phyloP scores from a whole-genome alignment of 2,888 invertebrate species.

The Copidosoma aretas region DNA sequence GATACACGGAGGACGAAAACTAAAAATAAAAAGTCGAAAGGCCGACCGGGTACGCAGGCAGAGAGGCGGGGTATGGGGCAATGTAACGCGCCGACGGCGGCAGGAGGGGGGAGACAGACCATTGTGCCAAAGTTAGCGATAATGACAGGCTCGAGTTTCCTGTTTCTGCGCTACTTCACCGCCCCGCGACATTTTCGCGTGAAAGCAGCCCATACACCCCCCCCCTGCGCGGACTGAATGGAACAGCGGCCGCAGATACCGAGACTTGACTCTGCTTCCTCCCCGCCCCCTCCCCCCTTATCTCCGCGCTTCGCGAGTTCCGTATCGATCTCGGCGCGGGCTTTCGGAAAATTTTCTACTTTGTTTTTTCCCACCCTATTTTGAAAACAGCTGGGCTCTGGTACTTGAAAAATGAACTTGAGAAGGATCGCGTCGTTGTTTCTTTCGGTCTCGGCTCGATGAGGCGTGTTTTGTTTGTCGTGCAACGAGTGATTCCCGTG shows the following conservation, averaged over 20 bases:
- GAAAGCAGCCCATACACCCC: neutral
- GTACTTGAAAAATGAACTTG: neutral
- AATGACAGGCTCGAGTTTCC: neutral
- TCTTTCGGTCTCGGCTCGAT: too few relatives aligned
- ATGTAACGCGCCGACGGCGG: neutral
- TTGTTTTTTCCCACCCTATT: neutral
- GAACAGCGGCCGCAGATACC: neutral
- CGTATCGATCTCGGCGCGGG: neutral
- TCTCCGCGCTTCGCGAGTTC: neutral
- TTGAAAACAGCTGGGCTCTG: neutral
- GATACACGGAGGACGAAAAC: neutral
- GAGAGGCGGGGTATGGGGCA: neutral
- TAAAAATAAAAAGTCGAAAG: neutral
- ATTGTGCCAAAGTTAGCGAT: conserved; percentile 9
- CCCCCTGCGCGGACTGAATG: conserved; percentile 40
- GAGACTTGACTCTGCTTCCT: neutral
- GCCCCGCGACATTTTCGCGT: conserved; percentile 5
- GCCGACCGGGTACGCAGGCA: neutral
- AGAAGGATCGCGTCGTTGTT: too few relatives aligned
- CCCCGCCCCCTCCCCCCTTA: neutral
- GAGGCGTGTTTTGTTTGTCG: too few relatives aligned
- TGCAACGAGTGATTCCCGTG: too few relatives aligned
- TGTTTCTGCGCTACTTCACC: neutral
- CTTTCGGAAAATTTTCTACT: neutral
- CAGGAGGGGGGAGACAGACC: neutral